Percentiles rank a stretch among this genome's conserved stretches.
Conservation (phyloP, 2,888 invertebrate genomes). For the Noctua comes region DNA sequence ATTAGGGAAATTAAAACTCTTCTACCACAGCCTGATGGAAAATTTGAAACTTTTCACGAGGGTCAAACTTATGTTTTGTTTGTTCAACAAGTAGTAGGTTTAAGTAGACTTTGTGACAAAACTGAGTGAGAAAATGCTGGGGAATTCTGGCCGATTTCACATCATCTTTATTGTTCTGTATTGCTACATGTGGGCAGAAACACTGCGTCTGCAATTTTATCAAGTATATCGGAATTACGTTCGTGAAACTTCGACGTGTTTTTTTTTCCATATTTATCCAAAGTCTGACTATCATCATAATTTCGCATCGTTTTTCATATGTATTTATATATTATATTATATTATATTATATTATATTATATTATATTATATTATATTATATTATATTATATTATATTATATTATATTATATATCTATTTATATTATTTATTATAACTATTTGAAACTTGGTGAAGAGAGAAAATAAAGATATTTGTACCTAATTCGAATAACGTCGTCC, state of each 20-base stretch:
- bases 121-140: background rate
- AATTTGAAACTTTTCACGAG: constrained; percentile 13
- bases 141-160: background rate
- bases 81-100: background rate
- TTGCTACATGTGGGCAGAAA: background rate
- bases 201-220: background rate
- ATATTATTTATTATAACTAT: no score
- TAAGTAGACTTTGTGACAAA: background rate
- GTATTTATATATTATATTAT: no score
- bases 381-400: no score
- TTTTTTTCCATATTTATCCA: background rate
- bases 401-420: no score
- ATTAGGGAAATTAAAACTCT: constrained; percentile 16
- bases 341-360: no score
- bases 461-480: no score
- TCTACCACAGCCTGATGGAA: background rate
- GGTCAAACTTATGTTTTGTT: constrained; percentile 16
- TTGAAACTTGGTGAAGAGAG: no score
- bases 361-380: no score
- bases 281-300: background rate
- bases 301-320: background rate
- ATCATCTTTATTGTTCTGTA: background rate
- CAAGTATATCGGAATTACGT: no score
- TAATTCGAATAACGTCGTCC: background rate
- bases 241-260: background rate